phyloP scores from a whole-genome alignment of 2,888 invertebrate genomes.

The Eumacrocentrus americanus region DNA sequence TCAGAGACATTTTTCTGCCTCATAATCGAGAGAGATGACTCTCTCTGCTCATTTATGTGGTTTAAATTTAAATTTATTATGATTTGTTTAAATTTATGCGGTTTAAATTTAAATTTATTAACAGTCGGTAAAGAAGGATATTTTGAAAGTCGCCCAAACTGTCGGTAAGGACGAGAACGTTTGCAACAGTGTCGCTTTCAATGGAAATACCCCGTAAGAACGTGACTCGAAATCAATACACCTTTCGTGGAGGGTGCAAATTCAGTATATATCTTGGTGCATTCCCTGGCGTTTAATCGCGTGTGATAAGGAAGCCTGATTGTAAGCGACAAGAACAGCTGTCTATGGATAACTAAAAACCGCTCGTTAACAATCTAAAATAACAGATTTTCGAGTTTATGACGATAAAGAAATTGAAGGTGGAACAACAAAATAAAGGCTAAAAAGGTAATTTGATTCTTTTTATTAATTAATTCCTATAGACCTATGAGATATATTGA shows the following conservation, averaged over 20 bases:
- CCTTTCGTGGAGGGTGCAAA: conserved; percentile 16
- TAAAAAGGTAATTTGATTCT: conserved; percentile 15
- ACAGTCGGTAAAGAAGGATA: no score
- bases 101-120: no score
- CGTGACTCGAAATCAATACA: conserved; percentile 36
- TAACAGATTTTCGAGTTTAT: no score
- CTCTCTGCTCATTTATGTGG: no score
- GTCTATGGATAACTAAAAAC: neutral
- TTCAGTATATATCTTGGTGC: neutral
- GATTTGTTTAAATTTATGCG: no score
- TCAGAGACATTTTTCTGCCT: no score
- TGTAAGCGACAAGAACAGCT: neutral
- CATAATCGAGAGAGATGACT: no score
- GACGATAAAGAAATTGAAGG: neutral
- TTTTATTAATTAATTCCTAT: conserved; percentile 3
- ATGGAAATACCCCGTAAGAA: conserved; percentile 20
- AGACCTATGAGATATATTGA: neutral
- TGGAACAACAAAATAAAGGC: conserved; percentile 4
- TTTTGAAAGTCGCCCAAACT: no score
- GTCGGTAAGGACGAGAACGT: no score
- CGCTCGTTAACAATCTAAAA: neutral
- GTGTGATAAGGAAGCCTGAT: neutral
- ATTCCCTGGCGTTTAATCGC: neutral
- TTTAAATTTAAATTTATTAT: no score
- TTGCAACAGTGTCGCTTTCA: no score